A percentile compares a stretch with the other conserved stretches of the same genome.
Conservation (phyloP, 2,888 invertebrate species). For the Leptopilina syphax region DNA sequence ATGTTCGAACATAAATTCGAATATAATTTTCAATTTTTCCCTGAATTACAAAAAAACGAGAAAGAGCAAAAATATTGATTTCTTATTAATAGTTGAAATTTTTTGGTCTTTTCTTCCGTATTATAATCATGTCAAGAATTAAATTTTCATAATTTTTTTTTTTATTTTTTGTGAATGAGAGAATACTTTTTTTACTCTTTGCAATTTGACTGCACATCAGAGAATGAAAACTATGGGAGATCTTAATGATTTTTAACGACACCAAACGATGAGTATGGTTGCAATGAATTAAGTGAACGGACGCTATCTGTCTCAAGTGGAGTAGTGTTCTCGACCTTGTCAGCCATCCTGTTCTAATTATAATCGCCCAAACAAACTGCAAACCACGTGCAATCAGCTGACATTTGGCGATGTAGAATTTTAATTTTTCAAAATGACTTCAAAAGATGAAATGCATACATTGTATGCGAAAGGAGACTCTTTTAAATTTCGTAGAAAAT, state of each 20-base stretch:
- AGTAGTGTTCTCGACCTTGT: conserved; percentile 61
- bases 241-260: conserved; percentile 29
- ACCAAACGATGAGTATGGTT: conserved; percentile 35
- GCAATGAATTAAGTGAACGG: conserved; percentile 30
- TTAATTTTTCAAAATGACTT: background rate
- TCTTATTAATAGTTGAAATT: background rate
- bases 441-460: too few species aligned
- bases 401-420: conserved; percentile 18
- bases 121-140: too few species aligned
- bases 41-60: background rate
- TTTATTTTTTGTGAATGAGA: too few species aligned
- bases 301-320: conserved; percentile 45
- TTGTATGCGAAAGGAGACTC: too few species aligned
- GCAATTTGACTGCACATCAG: background rate
- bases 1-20: background rate
- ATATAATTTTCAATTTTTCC: conserved; percentile 1
- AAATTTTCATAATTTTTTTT: too few species aligned
- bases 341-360: conserved; percentile 68
- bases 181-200: background rate
- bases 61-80: background rate
- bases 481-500: too few species aligned
- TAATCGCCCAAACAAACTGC: conserved; percentile 54
- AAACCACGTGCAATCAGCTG: conserved; percentile 34
- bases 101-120: too few species aligned
- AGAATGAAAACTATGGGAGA: background rate